Conservation (phyloP, 2,797 vertebrate genomes). For the Phoeniculus purpureus region DNA sequence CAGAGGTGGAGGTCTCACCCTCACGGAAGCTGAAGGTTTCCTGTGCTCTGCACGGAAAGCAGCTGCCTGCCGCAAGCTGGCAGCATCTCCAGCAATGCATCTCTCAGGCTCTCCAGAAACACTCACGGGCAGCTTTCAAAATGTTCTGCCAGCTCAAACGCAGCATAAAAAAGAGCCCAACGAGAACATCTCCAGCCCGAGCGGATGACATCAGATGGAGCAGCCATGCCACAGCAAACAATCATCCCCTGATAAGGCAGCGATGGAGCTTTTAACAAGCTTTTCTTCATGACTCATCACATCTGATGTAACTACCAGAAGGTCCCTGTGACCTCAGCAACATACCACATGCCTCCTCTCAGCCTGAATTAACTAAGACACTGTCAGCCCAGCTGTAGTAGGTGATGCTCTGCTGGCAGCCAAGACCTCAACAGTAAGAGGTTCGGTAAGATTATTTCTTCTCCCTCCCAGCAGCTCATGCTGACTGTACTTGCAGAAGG, state of each 20-base stretch:
- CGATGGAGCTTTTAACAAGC: background rate
- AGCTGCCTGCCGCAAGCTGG: background rate
- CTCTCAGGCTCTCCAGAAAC: background rate
- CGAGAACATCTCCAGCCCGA: background rate
- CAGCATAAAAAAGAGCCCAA: background rate
- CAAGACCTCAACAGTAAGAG: background rate
- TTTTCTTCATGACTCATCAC: background rate
- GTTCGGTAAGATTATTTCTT: background rate
- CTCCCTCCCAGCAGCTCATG: background rate
- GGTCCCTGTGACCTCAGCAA: background rate
- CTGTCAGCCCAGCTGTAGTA: background rate
- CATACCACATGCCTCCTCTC: background rate
- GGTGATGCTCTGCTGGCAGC: background rate
- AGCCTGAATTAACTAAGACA: background rate
- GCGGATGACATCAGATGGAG: background rate
- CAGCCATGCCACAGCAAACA: background rate
- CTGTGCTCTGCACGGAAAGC: background rate
- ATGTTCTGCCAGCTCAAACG: background rate
- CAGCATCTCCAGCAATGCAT: background rate
- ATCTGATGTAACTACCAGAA: background rate
- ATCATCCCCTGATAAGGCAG: background rate
- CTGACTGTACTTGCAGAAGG: fast-evolving
- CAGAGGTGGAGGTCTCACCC: background rate
- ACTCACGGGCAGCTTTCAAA: background rate
- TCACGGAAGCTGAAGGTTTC: background rate